These are phyloP conservation scores for Drosophila repleta DNA, from an alignment of 1,140 invertebrate genomes.

Conservation along the genomic window DNA sequence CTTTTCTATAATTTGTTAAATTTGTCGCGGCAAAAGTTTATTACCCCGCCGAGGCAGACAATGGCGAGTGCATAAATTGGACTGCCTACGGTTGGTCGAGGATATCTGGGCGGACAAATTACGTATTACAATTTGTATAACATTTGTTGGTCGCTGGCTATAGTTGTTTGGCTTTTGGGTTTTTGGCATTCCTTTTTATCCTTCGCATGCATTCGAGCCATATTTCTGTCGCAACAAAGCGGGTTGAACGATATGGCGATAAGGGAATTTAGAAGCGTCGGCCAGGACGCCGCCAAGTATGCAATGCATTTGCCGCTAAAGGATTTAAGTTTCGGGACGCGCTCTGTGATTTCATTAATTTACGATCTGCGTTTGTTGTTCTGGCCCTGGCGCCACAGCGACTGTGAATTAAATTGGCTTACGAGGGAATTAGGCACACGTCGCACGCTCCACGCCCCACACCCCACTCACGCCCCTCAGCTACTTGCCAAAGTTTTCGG, in stretches of 20 bases:
- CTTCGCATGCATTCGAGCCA: slow-evolving; percentile 69
- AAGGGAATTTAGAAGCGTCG: slow-evolving; percentile 76
- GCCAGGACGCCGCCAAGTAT: slow-evolving; percentile 52
- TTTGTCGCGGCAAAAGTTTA: slow-evolving; percentile 80
- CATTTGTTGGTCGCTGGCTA: slow-evolving; percentile 36
- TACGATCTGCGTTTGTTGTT: slow-evolving; percentile 58
- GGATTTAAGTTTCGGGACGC: slow-evolving; percentile 61
- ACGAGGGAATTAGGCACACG: slow-evolving; percentile 51
- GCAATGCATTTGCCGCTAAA: slow-evolving; percentile 56
- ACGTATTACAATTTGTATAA: slow-evolving; percentile 74
- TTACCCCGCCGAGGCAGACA: slow-evolving; percentile 70
- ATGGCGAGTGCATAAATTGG: slow-evolving; percentile 75
- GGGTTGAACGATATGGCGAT: slow-evolving; percentile 64
- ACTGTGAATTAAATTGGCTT: slow-evolving; percentile 78
- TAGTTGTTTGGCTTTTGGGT: slow-evolving; percentile 34
- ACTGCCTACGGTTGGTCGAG: slow-evolving; percentile 43
- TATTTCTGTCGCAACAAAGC: slow-evolving; percentile 61
- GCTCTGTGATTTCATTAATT: slow-evolving; percentile 74
- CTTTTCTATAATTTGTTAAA: slow-evolving; percentile 82
- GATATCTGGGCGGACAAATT: slow-evolving; percentile 52
- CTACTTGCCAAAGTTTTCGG: slow-evolving; percentile 7
- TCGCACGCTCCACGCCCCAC: background rate
- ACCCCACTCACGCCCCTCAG: no score
- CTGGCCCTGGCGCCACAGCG: slow-evolving; percentile 50
- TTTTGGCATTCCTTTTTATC: slow-evolving; percentile 30